phyloP scores from a whole-genome alignment of 1,140 invertebrate genomes.

The Branchinecta lindahli region DNA sequence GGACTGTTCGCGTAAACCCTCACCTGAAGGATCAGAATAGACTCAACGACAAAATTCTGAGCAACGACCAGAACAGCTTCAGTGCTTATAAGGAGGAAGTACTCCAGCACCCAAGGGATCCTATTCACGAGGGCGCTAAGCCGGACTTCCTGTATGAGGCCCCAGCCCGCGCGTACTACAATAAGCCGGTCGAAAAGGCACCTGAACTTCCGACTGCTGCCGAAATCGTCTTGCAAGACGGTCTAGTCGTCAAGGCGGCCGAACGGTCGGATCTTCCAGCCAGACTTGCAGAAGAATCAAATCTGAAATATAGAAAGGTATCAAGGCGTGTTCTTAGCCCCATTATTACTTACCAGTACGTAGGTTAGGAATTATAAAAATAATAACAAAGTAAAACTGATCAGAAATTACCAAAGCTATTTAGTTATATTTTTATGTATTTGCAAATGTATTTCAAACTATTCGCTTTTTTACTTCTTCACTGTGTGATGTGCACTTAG shows the following conservation, averaged over 20 bases:
- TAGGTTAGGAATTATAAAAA: neutral
- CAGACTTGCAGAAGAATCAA: neutral
- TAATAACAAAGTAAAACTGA: too few relatives aligned
- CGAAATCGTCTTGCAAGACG: neutral
- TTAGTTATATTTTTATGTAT: too few relatives aligned
- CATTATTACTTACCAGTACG: neutral
- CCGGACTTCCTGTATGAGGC: neutral
- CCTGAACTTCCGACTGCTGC: neutral
- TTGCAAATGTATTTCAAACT: too few relatives aligned
- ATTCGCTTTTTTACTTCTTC: too few relatives aligned
- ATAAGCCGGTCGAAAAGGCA: neutral
- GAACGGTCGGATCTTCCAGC: neutral
- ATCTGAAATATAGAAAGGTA: conserved; percentile 2
- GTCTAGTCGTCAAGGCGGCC: neutral
- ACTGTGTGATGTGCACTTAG: too few relatives aligned
- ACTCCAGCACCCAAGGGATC: neutral
- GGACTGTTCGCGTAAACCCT: neutral
- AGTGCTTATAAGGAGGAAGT: neutral
- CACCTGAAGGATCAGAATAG: neutral
- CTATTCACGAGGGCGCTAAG: neutral
- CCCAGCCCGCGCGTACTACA: neutral
- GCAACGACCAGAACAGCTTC: neutral
- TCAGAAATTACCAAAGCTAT: too few relatives aligned
- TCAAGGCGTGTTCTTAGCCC: neutral
- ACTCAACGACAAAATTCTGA: neutral